Evolutionary conservation across 2,797 vertebrate species (phyloP), one percentile per base, ranked within the genome.

Genomic region (Limosa lapponica): DNA sequence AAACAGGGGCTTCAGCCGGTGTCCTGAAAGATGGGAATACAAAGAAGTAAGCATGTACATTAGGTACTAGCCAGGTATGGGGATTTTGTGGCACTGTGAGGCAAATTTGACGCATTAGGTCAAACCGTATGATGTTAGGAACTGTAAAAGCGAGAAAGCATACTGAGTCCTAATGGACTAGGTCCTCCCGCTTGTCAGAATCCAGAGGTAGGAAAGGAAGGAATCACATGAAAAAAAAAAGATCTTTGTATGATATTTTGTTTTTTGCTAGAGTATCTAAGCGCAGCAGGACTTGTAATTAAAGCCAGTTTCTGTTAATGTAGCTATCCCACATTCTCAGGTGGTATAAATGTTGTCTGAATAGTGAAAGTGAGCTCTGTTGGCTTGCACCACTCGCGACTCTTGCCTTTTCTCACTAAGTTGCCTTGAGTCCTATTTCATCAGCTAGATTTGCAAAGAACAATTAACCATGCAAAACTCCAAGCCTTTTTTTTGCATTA

Each of bases 381-480:
- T 92, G 73, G 23, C 48, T 89, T 86, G n/a, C 11, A 71, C 39
- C 28, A 30, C 39, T 72, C 0, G 0, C 79, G 36, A 34, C 32
- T 55, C 48, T 82, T 75, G 64, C 39, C 36, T 89, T 69, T 87
- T 84, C 64, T 87, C 43, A 28, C 34, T 84, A 61, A 51, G 89
- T 84, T 90, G 66, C 51, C n/a, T 93, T 84, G 59, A 80, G 23
- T 83, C 74, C 25, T 93, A 39, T 87, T 91, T 90, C 34, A 55
- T 89, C 65, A 65, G 52, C 59, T 67, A 69, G 37, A 61, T 70
- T 73, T 90, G 57, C 65, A 55, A 94, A 62, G 71, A 89, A 37
- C n/a, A 54, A 30, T 75, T 85, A 77, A 34, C 37, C 14, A 25
- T 20, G 23, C 9, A 36, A n/a, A 94, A 69, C 34, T 48, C 43